phyloP scores from a whole-genome alignment of 2,797 vertebrate species.

The Sebastes diaconus region DNA sequence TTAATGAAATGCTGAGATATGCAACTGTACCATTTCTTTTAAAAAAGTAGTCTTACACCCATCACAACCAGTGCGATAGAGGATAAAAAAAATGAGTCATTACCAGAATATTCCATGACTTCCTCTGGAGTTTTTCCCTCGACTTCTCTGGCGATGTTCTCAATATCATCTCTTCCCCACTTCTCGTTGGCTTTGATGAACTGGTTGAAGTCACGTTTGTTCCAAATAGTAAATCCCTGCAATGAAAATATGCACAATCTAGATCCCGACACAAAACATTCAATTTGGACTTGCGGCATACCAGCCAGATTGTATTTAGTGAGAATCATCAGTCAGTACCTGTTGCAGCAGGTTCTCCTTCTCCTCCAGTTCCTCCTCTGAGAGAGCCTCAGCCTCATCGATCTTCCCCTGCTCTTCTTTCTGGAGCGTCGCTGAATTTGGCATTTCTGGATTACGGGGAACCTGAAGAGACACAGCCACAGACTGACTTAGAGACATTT shows the following conservation, averaged over 20 bases:
- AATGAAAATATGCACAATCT: neutral
- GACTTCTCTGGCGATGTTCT: conserved; percentile 98
- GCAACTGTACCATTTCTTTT: no score
- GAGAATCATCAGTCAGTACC: conserved; percentile 71
- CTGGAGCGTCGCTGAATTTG: conserved; percentile 93
- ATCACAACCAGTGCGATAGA: neutral
- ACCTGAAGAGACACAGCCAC: conserved; percentile 80
- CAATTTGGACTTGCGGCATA: accelerated
- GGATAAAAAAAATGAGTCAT: neutral
- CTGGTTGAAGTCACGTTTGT: conserved; percentile 99
- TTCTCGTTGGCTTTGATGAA: conserved; percentile 99
- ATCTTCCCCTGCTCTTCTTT: conserved; percentile 98
- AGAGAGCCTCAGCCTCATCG: conserved; percentile 95
- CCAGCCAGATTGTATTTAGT: neutral
- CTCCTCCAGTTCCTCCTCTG: conserved; percentile 97
- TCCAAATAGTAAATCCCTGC: conserved; percentile 99
- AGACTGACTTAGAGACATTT: neutral
- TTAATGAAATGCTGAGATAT: no score
- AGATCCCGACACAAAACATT: neutral
- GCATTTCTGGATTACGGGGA: conserved; percentile 95
- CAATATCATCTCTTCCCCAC: conserved; percentile 98
- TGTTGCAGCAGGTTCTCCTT: conserved; percentile 97
- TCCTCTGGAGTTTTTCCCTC: conserved; percentile 99
- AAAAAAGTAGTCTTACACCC: no score
- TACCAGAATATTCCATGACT: conserved; percentile 99